These are phyloP conservation scores for Stenodema calcarata DNA, from an alignment of 2,888 invertebrate species.

Conservation along the genomic window DNA sequence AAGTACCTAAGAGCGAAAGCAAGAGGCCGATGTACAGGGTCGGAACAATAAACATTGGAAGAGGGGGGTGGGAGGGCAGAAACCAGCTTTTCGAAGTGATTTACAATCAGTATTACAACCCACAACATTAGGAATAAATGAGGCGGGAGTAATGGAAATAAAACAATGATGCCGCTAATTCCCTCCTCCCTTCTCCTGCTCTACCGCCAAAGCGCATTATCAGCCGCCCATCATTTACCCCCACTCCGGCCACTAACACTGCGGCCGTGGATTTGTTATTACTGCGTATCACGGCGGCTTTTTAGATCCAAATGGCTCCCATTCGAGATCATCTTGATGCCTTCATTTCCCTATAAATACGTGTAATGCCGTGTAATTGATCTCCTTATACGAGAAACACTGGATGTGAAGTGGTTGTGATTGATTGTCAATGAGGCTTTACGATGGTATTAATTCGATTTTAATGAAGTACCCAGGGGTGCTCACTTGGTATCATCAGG, in stretches of 20 bases:
- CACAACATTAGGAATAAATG: constrained; percentile 21
- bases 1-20: neutral
- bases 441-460: no score
- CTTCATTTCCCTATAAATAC: neutral
- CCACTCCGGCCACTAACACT: neutral
- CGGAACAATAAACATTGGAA: neutral
- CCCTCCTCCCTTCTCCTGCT: neutral
- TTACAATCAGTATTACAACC: constrained; percentile 28
- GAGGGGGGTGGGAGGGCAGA: neutral
- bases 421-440: no score
- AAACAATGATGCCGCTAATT: constrained; percentile 20
- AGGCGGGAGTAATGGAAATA: constrained; percentile 22
- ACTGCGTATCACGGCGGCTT: neutral
- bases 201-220: neutral
- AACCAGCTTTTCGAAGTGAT: constrained; percentile 32
- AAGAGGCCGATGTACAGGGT: neutral
- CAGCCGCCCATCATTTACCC: neutral
- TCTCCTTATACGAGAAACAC: no score
- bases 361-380: no score
- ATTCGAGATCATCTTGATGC: neutral
- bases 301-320: neutral
- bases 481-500: no score
- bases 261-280: neutral
- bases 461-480: no score
- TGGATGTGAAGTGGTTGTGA: no score